These are phyloP conservation scores for Hemithea aestivaria DNA, from an alignment of 2,888 invertebrate species.

Conservation along the genomic window DNA sequence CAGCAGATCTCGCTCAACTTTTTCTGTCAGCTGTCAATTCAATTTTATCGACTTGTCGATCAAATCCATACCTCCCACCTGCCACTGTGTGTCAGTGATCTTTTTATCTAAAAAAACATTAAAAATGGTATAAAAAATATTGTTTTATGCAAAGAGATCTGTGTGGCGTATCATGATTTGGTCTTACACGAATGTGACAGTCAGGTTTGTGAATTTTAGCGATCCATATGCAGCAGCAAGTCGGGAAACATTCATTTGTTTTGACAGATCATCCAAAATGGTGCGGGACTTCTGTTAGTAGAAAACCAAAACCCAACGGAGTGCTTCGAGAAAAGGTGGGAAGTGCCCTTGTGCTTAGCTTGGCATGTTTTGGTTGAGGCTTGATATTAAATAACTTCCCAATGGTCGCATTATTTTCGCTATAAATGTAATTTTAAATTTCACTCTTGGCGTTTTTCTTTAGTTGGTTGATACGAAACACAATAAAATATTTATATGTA, in stretches of 20 bases:
- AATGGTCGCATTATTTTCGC: too few relatives aligned
- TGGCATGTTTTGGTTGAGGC: too few relatives aligned
- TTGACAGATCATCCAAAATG: conserved; percentile 55
- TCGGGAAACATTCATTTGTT: too few relatives aligned
- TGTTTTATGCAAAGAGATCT: conserved; percentile 28
- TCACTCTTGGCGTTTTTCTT: too few relatives aligned
- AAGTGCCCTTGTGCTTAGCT: too few relatives aligned
- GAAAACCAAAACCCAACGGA: too few relatives aligned
- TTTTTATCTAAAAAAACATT: conserved; percentile 32
- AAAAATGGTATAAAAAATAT: conserved; percentile 32
- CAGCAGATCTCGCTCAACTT: conserved; percentile 36
- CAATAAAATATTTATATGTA: too few relatives aligned
- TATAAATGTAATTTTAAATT: too few relatives aligned
- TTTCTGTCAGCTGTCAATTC: conserved; percentile 47
- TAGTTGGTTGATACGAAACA: too few relatives aligned
- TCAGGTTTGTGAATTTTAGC: conserved; percentile 24
- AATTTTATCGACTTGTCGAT: conserved; percentile 50
- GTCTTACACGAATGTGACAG: conserved; percentile 46
- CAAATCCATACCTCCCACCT: conserved; percentile 43
- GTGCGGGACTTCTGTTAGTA: too few relatives aligned
- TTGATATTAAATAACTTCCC: too few relatives aligned
- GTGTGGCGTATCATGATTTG: conserved; percentile 43
- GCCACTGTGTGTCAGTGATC: conserved; percentile 43
- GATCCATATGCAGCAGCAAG: conserved; percentile 32
- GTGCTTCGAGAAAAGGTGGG: too few relatives aligned